Evolutionary conservation across 2,113 vertebrate species (phyloP).

Genomic region (Crotalus horridus): DNA sequence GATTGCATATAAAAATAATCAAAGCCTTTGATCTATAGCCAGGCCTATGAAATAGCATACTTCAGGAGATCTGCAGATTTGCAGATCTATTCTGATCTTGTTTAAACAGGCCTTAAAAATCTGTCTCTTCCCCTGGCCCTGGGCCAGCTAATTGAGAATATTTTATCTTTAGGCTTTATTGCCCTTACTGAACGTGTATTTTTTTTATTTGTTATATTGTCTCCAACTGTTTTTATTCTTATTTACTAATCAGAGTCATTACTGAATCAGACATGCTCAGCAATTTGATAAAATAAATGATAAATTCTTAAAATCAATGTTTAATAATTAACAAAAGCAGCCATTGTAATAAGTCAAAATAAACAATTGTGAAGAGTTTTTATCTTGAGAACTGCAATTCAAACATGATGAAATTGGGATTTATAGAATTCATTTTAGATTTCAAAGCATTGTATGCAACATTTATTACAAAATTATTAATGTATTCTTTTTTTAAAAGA

Average conservation of each 20-base stretch:
- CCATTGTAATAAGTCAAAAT: not conserved
- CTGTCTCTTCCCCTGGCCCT: not conserved
- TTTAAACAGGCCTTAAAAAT: not conserved
- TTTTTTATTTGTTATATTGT: not conserved
- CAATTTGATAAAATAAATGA: not conserved
- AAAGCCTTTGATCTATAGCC: not conserved
- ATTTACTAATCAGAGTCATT: not conserved
- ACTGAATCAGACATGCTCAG: not conserved
- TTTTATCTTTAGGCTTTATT: not conserved
- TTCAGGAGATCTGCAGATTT: not conserved
- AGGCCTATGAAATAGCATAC: not conserved
- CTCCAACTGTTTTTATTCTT: not conserved
- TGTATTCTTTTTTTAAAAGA: not conserved
- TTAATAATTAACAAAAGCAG: not conserved
- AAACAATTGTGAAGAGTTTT: not conserved
- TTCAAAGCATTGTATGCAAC: not conserved
- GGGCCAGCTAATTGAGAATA: not conserved
- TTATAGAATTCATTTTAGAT: not conserved
- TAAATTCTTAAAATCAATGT: not conserved
- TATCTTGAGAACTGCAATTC: not conserved
- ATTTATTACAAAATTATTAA: not conserved
- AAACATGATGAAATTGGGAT: not conserved
- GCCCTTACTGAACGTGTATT: not conserved
- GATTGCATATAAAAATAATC: not conserved
- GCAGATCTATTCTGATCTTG: not conserved